A percentile compares a stretch with the other conserved stretches of the same genome.
Conservation (phyloP, 2,113 vertebrate genomes). For the Perca flavescens region DNA sequence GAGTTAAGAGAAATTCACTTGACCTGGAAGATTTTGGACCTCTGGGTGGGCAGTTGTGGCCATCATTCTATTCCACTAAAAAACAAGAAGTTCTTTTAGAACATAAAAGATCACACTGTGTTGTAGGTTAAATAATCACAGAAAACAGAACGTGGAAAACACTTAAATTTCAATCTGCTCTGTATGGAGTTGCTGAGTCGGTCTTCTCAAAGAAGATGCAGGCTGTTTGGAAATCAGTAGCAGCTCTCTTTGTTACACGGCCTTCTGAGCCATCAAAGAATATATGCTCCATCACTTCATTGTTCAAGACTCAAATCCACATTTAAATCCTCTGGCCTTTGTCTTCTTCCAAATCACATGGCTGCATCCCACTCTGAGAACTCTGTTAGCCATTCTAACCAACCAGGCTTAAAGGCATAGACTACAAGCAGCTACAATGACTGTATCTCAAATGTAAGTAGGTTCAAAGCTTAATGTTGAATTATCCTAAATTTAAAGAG, state of each 20-base stretch:
- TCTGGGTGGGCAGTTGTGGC: background rate
- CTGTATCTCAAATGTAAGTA: conserved; percentile 12
- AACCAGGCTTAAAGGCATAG: background rate
- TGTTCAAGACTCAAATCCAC: conserved; percentile 66
- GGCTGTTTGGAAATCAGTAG: conserved; percentile 42
- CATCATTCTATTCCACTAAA: background rate
- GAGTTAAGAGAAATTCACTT: background rate
- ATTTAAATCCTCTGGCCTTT: conserved; percentile 62
- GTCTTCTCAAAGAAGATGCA: conserved; percentile 22
- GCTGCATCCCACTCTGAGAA: conserved; percentile 52
- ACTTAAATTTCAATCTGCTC: background rate
- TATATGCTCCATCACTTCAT: conserved; percentile 66
- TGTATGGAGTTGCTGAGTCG: background rate
- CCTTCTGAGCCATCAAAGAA: conserved; percentile 60
- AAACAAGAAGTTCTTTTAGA: background rate
- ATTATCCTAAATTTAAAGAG: conserved; percentile 14
- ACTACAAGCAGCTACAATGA: conserved; percentile 16
- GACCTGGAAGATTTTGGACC: background rate
- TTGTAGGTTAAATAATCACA: conserved; percentile 10
- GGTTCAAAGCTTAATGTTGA: conserved; percentile 32
- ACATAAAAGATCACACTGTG: background rate
- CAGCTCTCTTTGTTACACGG: conserved; percentile 47
- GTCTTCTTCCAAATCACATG: conserved; percentile 57
- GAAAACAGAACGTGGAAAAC: background rate
- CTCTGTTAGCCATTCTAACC: conserved; percentile 22